A percentile compares a stretch with the other conserved stretches of the same genome.
Conservation (phyloP, 2,113 vertebrate genomes). For the Phyllopteryx taeniolatus region DNA sequence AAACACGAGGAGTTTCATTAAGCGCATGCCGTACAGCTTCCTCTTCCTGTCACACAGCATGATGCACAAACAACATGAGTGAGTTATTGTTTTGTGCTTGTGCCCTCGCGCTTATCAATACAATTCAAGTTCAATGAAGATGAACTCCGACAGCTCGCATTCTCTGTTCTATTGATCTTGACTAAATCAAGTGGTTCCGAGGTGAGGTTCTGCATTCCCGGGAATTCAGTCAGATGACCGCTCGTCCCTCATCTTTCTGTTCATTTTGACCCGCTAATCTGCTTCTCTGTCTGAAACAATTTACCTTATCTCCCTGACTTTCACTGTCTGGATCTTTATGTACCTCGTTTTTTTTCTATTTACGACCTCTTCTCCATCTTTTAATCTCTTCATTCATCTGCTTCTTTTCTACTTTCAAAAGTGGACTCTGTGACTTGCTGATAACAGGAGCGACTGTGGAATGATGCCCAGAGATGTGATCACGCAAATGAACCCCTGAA, state of each 20-base stretch:
- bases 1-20: slow-evolving; percentile 33
- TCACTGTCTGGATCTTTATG: slow-evolving; percentile 28
- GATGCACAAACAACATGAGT: background rate
- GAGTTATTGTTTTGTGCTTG: slow-evolving; percentile 26
- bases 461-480: slow-evolving; percentile 7
- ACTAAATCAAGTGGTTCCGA: slow-evolving; percentile 42
- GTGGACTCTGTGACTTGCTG: slow-evolving; percentile 28
- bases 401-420: slow-evolving; percentile 16
- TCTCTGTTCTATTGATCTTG: slow-evolving; percentile 1
- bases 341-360: background rate
- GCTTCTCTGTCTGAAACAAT: slow-evolving; percentile 35
- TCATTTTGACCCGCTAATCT: slow-evolving; percentile 39
- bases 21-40: background rate
- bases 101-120: slow-evolving; percentile 14
- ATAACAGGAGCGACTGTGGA: slow-evolving; percentile 12
- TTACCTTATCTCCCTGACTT: slow-evolving; percentile 48
- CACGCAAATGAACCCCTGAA: slow-evolving; percentile 19
- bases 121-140: background rate
- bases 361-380: slow-evolving; percentile 14
- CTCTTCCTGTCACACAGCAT: background rate
- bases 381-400: background rate
- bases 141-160: background rate
- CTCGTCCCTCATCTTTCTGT: slow-evolving; percentile 19
- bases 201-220: slow-evolving; percentile 43
- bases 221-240: slow-evolving; percentile 44